Evolutionary conservation across 2,797 vertebrate species (phyloP).

Genomic region (Oryzias sinensis): DNA sequence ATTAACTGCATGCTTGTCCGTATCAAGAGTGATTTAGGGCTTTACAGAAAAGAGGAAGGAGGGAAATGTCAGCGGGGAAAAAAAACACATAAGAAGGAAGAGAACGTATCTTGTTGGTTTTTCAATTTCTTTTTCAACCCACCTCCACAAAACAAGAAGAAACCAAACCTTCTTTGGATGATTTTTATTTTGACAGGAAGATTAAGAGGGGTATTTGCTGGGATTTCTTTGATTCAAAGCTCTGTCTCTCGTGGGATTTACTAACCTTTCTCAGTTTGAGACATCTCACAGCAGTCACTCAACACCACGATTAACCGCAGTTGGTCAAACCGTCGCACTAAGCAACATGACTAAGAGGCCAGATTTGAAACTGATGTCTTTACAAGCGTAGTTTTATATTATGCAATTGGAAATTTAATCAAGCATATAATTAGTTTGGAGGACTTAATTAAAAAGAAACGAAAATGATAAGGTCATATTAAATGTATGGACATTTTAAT

Average conservation of each 20-base stretch:
- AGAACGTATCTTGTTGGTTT: slow-evolving; percentile 37
- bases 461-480: background rate
- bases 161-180: slow-evolving; percentile 40
- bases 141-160: slow-evolving; percentile 40
- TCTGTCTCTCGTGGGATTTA: slow-evolving; percentile 64
- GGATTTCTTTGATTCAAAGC: slow-evolving; percentile 48
- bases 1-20: slow-evolving; percentile 54
- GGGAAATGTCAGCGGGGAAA: slow-evolving; percentile 18
- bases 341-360: slow-evolving; percentile 6
- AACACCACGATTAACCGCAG: slow-evolving; percentile 52
- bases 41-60: slow-evolving; percentile 34
- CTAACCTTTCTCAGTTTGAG: slow-evolving; percentile 53
- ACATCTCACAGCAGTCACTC: slow-evolving; percentile 49
- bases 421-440: slow-evolving; percentile 4
- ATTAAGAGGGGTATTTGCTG: slow-evolving; percentile 54
- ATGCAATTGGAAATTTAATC: too few relatives aligned
- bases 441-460: background rate
- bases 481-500: too few relatives aligned
- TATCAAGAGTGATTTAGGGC: slow-evolving; percentile 43
- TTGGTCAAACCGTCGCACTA: slow-evolving; percentile 51
- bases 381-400: too few relatives aligned
- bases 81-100: slow-evolving; percentile 6
- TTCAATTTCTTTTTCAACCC: slow-evolving; percentile 7
- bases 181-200: slow-evolving; percentile 43
- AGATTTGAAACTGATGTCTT: too few relatives aligned